phyloP scores from a whole-genome alignment of 2,113 vertebrate genomes.

The Malurus alboscapulatus region DNA sequence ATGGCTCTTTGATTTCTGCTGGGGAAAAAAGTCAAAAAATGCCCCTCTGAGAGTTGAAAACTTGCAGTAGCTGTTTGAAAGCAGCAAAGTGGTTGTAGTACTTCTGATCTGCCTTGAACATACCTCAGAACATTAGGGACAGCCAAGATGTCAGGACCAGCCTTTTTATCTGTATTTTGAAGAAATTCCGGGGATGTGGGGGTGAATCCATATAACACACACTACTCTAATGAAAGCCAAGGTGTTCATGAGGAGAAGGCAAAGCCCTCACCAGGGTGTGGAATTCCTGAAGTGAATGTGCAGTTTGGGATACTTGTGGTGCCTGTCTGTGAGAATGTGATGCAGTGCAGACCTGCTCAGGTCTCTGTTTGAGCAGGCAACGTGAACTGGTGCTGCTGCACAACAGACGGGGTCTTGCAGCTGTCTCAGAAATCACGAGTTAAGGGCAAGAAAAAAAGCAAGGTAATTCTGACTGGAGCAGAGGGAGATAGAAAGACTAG shows the following conservation, averaged over 20 bases:
- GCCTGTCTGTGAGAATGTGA: too few species aligned
- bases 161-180: background rate
- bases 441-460: background rate
- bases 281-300: background rate
- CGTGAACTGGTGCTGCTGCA: background rate
- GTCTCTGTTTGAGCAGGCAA: background rate
- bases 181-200: background rate
- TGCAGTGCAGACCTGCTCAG: background rate
- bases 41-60: background rate
- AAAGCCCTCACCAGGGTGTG: background rate
- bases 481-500: background rate
- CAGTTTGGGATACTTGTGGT: fast-evolving
- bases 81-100: background rate
- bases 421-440: background rate
- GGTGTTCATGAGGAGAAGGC: background rate
- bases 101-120: background rate
- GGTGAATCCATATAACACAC: background rate
- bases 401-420: background rate
- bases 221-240: background rate
- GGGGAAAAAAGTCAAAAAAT: background rate
- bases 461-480: background rate
- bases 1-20: background rate
- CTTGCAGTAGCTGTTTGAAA: background rate
- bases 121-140: background rate
- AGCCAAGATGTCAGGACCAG: background rate